Conservation (phyloP, 2,113 vertebrate genomes). For the Cebidichthys violaceus region DNA sequence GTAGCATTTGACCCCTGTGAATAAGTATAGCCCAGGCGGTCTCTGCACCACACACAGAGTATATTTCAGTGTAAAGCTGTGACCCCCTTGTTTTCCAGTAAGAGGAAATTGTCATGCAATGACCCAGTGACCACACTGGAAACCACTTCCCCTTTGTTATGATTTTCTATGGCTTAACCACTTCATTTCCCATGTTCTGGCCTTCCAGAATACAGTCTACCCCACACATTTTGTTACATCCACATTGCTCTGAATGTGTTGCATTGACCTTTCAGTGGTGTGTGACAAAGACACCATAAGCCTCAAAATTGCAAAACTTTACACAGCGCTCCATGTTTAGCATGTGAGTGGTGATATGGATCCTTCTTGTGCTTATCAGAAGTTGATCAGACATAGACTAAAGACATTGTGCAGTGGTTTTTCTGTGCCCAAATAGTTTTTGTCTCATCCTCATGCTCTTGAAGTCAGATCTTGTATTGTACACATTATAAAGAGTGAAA, state of each 20-base stretch:
- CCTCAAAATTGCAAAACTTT: constrained; percentile 68
- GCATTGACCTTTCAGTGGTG: constrained; percentile 54
- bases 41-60: constrained; percentile 70
- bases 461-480: constrained; percentile 9
- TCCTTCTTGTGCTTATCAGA: constrained; percentile 46
- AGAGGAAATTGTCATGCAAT: constrained; percentile 77
- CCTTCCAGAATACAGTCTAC: constrained; percentile 45
- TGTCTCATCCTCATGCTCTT: neutral
- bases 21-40: constrained; percentile 48
- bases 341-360: constrained; percentile 47
- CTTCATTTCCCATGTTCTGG: constrained; percentile 65
- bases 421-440: constrained; percentile 25
- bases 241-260: constrained; percentile 39
- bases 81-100: constrained; percentile 79
- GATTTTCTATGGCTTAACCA: constrained; percentile 71
- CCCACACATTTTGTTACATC: constrained; percentile 62
- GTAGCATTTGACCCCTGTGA: constrained; percentile 69
- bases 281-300: constrained; percentile 66
- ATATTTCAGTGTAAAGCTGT: constrained; percentile 70
- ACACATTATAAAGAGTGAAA: neutral
- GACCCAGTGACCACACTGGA: constrained; percentile 77
- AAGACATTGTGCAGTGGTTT: constrained; percentile 57
- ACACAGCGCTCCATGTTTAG: constrained; percentile 64
- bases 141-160: constrained; percentile 81
- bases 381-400: constrained; percentile 31